These are phyloP conservation scores for Tolypeutes matacus DNA, from an alignment of 2,797 vertebrate species.

Conservation along the genomic window DNA sequence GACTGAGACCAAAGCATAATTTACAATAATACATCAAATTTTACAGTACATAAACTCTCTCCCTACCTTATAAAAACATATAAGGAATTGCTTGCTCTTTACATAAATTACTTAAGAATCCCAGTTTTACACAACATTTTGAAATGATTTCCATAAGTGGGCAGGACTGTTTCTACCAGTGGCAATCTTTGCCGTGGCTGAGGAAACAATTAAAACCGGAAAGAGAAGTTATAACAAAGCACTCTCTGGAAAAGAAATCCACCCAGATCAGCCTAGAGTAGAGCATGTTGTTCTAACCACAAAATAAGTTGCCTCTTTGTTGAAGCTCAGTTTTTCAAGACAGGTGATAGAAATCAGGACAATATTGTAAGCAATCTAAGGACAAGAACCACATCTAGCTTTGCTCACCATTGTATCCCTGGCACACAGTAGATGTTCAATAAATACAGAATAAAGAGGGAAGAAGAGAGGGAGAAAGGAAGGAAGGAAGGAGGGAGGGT, in stretches of 20 bases:
- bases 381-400: not conserved
- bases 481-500: not conserved
- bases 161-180: not conserved
- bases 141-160: not conserved
- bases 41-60: slow-evolving; percentile 69
- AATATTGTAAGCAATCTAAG: not conserved
- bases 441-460: not conserved
- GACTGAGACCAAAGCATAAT: slow-evolving; percentile 58
- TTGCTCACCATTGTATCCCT: not conserved
- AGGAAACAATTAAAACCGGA: slow-evolving; percentile 1
- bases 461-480: not conserved
- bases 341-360: not conserved
- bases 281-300: not conserved
- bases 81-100: not conserved
- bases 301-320: not conserved
- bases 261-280: not conserved
- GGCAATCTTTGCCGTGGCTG: not conserved
- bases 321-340: not conserved
- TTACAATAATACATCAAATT: slow-evolving; percentile 73
- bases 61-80: slow-evolving; percentile 6
- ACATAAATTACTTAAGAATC: not conserved
- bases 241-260: not conserved
- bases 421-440: not conserved
- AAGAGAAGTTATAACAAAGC: not conserved
- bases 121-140: not conserved